Base-by-base conservation (phyloP, 2,888 invertebrate genomes). In the Epistrophe eligans region DNA sequence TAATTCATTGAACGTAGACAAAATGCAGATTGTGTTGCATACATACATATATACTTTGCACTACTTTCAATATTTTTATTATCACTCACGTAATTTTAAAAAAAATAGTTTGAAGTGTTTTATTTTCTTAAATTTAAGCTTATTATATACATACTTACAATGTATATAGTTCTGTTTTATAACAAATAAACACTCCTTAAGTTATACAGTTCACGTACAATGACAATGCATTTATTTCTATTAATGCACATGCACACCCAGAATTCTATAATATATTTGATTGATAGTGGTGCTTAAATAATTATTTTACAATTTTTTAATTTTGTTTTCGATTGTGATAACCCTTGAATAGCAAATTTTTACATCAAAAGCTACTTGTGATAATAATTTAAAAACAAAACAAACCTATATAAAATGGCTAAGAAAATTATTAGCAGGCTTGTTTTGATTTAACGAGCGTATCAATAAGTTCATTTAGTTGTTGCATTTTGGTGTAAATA, bases 131-230 rank as follows among this genome's bases (percentile, higher is more conserved):
- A 24, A 24, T 24, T 24, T 24, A 24, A 24, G 24, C 24, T 24
- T 24, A 24, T 24, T 24, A 24, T 2, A 24, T 2, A 3, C 3
- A 24, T 24, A 24, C n/a, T n/a, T n/a, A n/a, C n/a, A n/a, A n/a
- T 24, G 24, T 24, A 24, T 3, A 1, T 24, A 24, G 24, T 24
- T 24, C 24, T 24, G 24, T 24, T 24, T 24, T 24, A 3, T 9
- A 10, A 40, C 6, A 43, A 43, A n/a, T 2, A 45, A 45, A n/a
- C n/a, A 40, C 40, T 60, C 40, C 15, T 19, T 38, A 40, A 60
- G 38, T 40, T 60, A 60, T 40, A 8, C 19, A 40, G 40, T 60
- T 40, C 60, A 60, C 60, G 60, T 60, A 38, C 8, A 60, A 60
- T 38, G 38, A 60, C 2, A 1, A 13, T 19, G 40, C 15, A 40